Evolutionary conservation across 2,888 invertebrate species (phyloP).

Genomic region (Cancer borealis): DNA sequence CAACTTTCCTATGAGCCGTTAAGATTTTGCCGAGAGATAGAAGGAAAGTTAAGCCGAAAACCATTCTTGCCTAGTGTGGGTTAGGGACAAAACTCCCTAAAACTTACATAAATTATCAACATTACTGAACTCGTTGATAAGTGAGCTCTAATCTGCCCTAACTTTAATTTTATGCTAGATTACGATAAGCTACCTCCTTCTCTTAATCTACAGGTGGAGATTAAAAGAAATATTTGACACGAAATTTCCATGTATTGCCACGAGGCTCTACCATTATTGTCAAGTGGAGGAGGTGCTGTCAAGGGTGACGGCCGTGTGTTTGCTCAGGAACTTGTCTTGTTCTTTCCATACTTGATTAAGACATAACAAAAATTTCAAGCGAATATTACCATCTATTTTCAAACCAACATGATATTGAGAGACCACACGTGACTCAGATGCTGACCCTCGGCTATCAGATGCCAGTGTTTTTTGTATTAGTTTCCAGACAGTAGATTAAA

Average conservation of each 20-base stretch:
- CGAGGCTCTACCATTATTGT: background rate
- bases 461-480: background rate
- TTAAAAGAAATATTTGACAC: background rate
- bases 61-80: constrained; percentile 3
- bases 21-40: constrained; percentile 63
- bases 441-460: background rate
- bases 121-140: background rate
- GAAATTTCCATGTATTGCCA: background rate
- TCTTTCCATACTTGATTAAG: background rate
- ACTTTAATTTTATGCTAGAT: background rate
- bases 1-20: constrained; percentile 58
- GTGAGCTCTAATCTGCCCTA: background rate
- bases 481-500: background rate
- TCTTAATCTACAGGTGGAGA: background rate
- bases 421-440: background rate
- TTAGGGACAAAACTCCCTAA: background rate
- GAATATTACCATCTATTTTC: background rate
- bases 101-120: background rate
- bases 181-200: constrained; percentile 9
- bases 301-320: background rate
- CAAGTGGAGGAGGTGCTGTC: background rate
- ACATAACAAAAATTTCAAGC: background rate
- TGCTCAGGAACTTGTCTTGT: background rate
- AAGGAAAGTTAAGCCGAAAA: constrained; percentile 52
- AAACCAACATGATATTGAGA: background rate